A percentile compares a stretch with the other conserved stretches of the same genome.
Conservation (phyloP, 2,797 vertebrate species). For the Numenius phaeopus region DNA sequence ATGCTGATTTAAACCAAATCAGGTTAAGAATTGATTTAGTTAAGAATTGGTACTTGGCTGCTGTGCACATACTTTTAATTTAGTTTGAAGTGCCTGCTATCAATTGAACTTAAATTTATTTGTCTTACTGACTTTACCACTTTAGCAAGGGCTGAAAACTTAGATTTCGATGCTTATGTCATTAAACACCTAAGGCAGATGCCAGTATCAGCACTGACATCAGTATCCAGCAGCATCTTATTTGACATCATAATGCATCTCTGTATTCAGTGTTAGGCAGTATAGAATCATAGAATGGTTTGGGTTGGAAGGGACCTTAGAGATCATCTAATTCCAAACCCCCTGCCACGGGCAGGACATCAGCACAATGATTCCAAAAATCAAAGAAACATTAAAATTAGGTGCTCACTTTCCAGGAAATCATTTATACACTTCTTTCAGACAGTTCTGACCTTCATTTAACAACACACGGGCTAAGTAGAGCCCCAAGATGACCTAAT, state of each 20-base stretch:
- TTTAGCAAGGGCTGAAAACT: neutral
- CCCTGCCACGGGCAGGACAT: no score
- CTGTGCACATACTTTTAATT: conserved; percentile 7
- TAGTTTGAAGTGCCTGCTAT: neutral
- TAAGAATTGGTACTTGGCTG: conserved; percentile 28
- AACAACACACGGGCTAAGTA: neutral
- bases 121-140: neutral
- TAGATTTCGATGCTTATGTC: neutral
- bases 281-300: neutral
- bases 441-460: neutral
- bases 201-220: neutral
- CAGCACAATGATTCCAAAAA: neutral
- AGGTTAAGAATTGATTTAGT: conserved; percentile 26
- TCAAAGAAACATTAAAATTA: neutral
- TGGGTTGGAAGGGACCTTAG: no score
- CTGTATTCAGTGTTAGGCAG: neutral
- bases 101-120: neutral
- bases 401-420: neutral
- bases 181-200: neutral
- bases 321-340: no score
- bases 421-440: neutral
- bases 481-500: neutral
- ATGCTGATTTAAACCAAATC: neutral
- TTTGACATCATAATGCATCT: neutral
- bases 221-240: neutral